Evolutionary conservation across 2,888 invertebrate genomes (phyloP).

Genomic region (Agriopis aurantiaria): DNA sequence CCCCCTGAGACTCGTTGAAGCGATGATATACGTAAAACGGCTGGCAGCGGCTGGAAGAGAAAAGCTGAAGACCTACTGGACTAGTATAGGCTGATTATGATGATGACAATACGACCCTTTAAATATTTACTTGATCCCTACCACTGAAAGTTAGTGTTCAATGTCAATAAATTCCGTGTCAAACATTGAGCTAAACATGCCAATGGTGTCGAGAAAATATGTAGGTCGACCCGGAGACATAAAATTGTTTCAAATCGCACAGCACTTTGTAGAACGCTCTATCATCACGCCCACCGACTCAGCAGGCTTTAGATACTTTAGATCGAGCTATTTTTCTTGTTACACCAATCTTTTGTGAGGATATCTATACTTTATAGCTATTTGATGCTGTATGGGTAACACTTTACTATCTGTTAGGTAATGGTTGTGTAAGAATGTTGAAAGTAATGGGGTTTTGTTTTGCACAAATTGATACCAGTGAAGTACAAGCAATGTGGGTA

Average conservation of each 20-base stretch:
- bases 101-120: no score
- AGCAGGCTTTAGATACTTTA: constrained; percentile 12
- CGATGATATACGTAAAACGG: no score
- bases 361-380: constrained; percentile 19
- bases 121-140: no score
- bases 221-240: constrained; percentile 19
- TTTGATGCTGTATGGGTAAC: constrained; percentile 16
- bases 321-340: constrained; percentile 33
- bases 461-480: constrained; percentile 4
- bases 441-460: constrained; percentile 1
- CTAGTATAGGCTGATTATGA: no score
- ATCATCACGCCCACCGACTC: constrained; percentile 33
- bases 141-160: background rate
- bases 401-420: constrained; percentile 6
- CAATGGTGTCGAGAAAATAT: background rate
- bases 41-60: no score
- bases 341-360: constrained; percentile 32
- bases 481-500: background rate
- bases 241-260: constrained; percentile 21
- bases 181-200: no score
- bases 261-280: constrained; percentile 20
- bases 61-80: no score
- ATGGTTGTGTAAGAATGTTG: constrained; percentile 20
- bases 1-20: no score
- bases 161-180: background rate